These are phyloP conservation scores for Myotis brandtii DNA, from an alignment of 2,113 vertebrate species.

Conservation along the genomic window DNA sequence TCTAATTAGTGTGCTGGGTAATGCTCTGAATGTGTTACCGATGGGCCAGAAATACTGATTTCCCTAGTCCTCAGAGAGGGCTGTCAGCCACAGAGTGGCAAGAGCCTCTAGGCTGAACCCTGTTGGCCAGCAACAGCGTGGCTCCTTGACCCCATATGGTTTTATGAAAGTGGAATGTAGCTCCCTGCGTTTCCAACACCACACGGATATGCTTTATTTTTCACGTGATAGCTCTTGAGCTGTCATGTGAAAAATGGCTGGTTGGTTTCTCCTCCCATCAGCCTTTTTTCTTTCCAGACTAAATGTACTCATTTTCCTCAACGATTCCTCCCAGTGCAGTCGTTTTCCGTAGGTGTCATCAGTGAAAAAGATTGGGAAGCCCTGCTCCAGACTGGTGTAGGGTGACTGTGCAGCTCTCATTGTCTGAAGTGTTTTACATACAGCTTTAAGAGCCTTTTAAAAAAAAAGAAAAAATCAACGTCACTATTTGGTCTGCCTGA, in stretches of 20 bases:
- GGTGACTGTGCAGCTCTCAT: not conserved
- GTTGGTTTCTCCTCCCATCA: too few relatives aligned
- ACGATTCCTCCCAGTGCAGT: not conserved
- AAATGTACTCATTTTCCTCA: too few relatives aligned
- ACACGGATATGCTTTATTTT: too few relatives aligned
- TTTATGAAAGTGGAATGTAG: too few relatives aligned
- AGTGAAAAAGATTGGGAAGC: not conserved
- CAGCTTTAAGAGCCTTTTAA: not conserved
- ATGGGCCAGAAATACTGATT: constrained; percentile 24
- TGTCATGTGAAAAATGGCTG: too few relatives aligned
- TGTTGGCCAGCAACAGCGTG: not conserved
- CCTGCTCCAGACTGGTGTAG: not conserved
- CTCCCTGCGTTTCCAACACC: too few relatives aligned
- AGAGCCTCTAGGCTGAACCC: not conserved
- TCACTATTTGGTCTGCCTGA: not conserved
- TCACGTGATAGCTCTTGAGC: too few relatives aligned
- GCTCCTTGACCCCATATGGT: not conserved
- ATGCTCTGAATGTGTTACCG: not conserved
- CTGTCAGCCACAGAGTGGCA: not conserved
- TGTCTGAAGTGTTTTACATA: not conserved
- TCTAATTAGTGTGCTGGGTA: constrained; percentile 27
- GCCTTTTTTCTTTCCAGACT: too few relatives aligned
- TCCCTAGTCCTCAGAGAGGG: not conserved
- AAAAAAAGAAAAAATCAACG: not conserved
- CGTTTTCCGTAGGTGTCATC: not conserved